Evolutionary conservation across 2,888 invertebrate genomes (phyloP).

Genomic region (Aspidapion aeneum): DNA sequence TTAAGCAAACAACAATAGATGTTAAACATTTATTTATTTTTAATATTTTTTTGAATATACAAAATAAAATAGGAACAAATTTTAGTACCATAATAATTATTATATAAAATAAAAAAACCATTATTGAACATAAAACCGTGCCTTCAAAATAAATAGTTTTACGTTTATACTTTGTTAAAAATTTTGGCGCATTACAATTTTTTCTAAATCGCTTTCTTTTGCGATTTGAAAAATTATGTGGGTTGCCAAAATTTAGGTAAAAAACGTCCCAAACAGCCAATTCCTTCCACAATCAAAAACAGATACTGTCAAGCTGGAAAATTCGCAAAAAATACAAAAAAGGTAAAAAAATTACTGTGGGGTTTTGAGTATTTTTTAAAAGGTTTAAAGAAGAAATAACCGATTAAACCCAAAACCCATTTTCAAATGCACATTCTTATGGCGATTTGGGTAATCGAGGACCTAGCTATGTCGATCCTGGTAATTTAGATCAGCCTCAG

Average conservation of each 20-base stretch:
- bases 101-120: no score
- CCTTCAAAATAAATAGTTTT: conserved; percentile 6
- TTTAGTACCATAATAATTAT: neutral
- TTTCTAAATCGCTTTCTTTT: neutral
- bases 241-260: conserved; percentile 21
- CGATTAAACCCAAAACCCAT: no score
- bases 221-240: conserved; percentile 15
- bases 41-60: conserved; percentile 18
- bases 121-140: neutral
- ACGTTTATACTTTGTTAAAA: conserved; percentile 27
- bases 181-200: conserved; percentile 26
- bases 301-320: neutral
- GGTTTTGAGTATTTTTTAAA: conserved; percentile 20
- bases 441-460: no score
- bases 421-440: no score
- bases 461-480: no score
- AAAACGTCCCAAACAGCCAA: conserved; percentile 31
- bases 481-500: no score
- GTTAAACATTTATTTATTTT: conserved; percentile 44
- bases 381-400: no score
- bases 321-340: neutral
- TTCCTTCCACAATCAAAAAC: conserved; percentile 27
- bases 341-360: no score
- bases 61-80: neutral
- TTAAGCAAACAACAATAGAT: no score